A percentile compares a stretch with the other conserved stretches of the same genome.
Evolutionary conservation across 1,140 invertebrate species (phyloP).

Genomic region (Bathynomus jamesi): DNA sequence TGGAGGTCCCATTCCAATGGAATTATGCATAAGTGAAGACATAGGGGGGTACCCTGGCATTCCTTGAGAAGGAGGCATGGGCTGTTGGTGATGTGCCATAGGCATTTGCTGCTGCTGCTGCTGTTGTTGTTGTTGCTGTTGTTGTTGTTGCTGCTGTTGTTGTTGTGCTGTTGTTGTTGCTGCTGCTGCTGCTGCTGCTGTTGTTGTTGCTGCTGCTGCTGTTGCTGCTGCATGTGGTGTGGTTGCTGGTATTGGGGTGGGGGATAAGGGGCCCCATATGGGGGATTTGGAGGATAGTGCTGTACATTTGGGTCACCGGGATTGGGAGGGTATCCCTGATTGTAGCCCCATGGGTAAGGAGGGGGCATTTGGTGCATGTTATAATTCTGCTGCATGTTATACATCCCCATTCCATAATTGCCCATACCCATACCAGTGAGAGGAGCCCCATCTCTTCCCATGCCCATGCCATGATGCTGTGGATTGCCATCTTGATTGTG

Average conservation of each 20-base stretch:
- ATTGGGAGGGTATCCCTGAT: constrained; percentile 5
- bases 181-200: constrained; percentile 15
- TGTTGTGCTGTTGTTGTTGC: constrained; percentile 19
- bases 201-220: constrained; percentile 8
- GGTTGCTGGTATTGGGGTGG: constrained; percentile 14
- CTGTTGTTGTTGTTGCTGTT: constrained; percentile 23
- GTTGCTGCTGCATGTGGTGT: constrained; percentile 15
- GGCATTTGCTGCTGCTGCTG: constrained; percentile 10
- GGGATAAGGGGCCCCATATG: constrained; percentile 10
- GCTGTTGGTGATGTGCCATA: constrained; percentile 9
- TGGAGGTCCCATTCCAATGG: not conserved
- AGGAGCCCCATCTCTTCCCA: constrained; percentile 4
- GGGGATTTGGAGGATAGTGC: constrained; percentile 6
- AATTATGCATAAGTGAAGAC: constrained; percentile 14
- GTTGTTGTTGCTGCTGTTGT: constrained; percentile 16
- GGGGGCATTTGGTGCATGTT: constrained; percentile 12
- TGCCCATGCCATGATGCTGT: constrained; percentile 11
- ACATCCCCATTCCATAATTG: constrained; percentile 12
- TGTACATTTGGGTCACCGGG: constrained; percentile 10
- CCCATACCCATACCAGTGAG: not conserved
- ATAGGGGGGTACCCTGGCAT: constrained; percentile 5
- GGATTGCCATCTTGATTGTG: not conserved
- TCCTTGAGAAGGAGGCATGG: constrained; percentile 1
- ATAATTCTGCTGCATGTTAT: constrained; percentile 12
- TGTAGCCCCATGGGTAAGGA: not conserved